Percentiles rank a stretch among this genome's conserved stretches.
Evolutionary conservation across 2,888 invertebrate species (phyloP).

Genomic region (Dugesia japonica): DNA sequence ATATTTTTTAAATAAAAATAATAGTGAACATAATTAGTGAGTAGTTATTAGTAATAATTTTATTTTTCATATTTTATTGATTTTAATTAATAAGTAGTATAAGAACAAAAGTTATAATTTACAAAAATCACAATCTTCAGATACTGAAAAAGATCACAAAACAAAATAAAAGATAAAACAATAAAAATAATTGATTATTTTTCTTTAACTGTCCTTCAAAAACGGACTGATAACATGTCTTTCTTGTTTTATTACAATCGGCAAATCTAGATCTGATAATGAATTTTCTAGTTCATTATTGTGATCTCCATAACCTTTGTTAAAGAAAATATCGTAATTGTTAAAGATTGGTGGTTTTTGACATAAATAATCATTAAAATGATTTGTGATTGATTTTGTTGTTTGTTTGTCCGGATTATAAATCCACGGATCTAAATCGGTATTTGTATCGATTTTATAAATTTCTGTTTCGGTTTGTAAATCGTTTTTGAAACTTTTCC

Average conservation of each 20-base stretch:
- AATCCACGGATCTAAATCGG: not conserved
- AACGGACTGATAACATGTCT: not conserved
- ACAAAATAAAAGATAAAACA: too few relatives aligned
- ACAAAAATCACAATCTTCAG: too few relatives aligned
- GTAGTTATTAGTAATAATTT: too few relatives aligned
- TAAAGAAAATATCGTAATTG: not conserved
- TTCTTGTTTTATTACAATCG: not conserved
- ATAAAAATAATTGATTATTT: too few relatives aligned
- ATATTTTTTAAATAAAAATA: too few relatives aligned
- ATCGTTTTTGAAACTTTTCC: not conserved
- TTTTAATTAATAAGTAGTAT: too few relatives aligned
- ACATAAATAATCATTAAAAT: not conserved
- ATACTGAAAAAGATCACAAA: too few relatives aligned
- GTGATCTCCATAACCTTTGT: not conserved
- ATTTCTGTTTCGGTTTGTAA: not conserved
- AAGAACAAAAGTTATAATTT: too few relatives aligned
- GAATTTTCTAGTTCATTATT: not conserved
- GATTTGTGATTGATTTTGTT: not conserved
- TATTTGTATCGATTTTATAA: not conserved
- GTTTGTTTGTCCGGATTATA: not conserved
- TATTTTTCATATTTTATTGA: too few relatives aligned
- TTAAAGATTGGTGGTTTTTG: not conserved
- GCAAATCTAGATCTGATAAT: not conserved
- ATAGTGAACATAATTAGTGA: too few relatives aligned
- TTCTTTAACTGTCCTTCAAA: not conserved